phyloP scores from a whole-genome alignment of 2,797 vertebrate species.

The Etheostoma nigrum region DNA sequence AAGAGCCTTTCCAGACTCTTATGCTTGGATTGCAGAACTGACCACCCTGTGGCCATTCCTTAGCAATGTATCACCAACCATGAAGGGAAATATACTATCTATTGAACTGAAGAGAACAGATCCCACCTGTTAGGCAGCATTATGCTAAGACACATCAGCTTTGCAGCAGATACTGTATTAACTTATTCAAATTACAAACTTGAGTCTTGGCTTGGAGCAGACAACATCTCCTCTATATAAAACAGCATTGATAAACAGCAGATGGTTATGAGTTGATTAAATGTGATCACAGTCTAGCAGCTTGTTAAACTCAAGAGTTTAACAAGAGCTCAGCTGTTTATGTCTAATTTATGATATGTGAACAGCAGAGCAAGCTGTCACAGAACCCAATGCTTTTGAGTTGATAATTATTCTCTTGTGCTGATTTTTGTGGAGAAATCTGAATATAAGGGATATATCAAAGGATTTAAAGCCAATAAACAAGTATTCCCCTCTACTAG shows the following conservation, averaged over 20 bases:
- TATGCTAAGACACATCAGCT: background rate
- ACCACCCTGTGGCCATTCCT: background rate
- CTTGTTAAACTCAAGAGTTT: slow-evolving; percentile 5
- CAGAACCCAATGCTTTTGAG: background rate
- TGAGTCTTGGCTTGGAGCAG: slow-evolving; percentile 1
- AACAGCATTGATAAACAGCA: slow-evolving; percentile 36
- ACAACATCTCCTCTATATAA: slow-evolving; percentile 5
- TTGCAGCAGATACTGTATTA: background rate
- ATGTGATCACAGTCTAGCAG: slow-evolving; percentile 12
- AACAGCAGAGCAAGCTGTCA: slow-evolving; percentile 14
- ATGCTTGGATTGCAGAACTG: background rate
- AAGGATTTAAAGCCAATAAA: slow-evolving; percentile 9
- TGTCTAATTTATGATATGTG: slow-evolving; percentile 4
- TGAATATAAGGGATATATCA: background rate
- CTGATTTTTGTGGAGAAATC: background rate
- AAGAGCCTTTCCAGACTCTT: background rate
- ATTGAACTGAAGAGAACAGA: background rate
- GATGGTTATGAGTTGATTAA: slow-evolving; percentile 19
- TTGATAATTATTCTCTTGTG: slow-evolving; percentile 4
- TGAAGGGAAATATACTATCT: background rate
- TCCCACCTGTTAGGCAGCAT: background rate
- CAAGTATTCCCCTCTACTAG: background rate
- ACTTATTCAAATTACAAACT: background rate
- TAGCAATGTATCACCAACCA: background rate
- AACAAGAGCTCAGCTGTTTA: slow-evolving; percentile 18